Conservation (phyloP, 2,888 invertebrate species). For the Gandaritis pyraliata region DNA sequence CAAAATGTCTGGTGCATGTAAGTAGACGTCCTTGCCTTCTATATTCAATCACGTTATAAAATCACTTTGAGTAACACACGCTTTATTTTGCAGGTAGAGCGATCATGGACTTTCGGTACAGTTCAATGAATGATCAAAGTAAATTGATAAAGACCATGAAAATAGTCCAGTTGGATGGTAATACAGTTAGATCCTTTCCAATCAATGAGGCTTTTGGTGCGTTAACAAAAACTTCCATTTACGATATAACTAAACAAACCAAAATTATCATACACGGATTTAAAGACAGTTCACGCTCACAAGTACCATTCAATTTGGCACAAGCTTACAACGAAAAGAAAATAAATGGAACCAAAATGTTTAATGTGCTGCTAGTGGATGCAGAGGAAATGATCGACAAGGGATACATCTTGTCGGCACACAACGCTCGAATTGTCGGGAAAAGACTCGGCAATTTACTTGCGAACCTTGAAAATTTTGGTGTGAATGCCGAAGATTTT, state of each 20-base stretch:
- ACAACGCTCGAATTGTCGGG: slow-evolving; percentile 76
- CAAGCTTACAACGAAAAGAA: slow-evolving; percentile 74
- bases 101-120: slow-evolving; percentile 72
- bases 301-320: slow-evolving; percentile 71
- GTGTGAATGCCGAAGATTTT: slow-evolving; percentile 75
- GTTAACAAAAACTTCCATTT: slow-evolving; percentile 63
- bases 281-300: slow-evolving; percentile 74
- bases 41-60: slow-evolving; percentile 2
- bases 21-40: slow-evolving; percentile 56
- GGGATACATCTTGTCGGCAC: slow-evolving; percentile 73
- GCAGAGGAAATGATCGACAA: slow-evolving; percentile 75
- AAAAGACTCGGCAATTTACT: slow-evolving; percentile 81
- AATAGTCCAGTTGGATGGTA: slow-evolving; percentile 64
- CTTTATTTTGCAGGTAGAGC: slow-evolving; percentile 70
- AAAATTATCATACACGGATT: slow-evolving; percentile 79
- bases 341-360: slow-evolving; percentile 50
- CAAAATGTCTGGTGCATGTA: slow-evolving; percentile 76
- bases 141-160: slow-evolving; percentile 72
- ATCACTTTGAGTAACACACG: background rate
- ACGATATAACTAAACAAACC: slow-evolving; percentile 76
- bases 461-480: slow-evolving; percentile 73
- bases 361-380: slow-evolving; percentile 76
- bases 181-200: slow-evolving; percentile 58
- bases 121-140: slow-evolving; percentile 59
- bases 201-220: slow-evolving; percentile 69